Percentiles rank a stretch among this genome's conserved stretches.
Evolutionary conservation across 1,140 invertebrate genomes (phyloP).

Genomic region (Mycetomoellerius zeteki): DNA sequence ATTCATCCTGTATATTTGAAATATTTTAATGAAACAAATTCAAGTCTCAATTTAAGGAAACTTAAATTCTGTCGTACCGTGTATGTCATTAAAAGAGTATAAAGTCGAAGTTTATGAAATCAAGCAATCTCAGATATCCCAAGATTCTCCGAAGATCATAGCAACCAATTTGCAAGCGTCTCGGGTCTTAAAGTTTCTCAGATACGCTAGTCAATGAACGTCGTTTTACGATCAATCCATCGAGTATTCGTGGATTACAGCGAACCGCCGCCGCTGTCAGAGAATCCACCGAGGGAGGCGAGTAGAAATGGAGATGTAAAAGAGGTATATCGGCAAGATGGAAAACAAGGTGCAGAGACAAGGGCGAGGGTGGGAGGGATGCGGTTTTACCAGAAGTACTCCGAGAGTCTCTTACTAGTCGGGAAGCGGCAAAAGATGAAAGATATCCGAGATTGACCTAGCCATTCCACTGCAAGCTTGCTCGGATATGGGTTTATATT

Average conservation of each 20-base stretch:
- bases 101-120: background rate
- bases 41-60: background rate
- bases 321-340: conserved; percentile 25
- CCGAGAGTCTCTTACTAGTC: conserved; percentile 23
- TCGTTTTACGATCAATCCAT: conserved; percentile 75
- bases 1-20: too few species aligned
- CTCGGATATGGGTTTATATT: conserved; percentile 76
- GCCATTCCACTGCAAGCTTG: conserved; percentile 64
- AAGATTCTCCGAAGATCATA: background rate
- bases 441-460: conserved; percentile 78
- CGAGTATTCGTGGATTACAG: conserved; percentile 69
- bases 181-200: conserved; percentile 10
- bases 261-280: background rate
- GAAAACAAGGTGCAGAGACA: conserved; percentile 38
- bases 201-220: conserved; percentile 67
- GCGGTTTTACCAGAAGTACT: conserved; percentile 58
- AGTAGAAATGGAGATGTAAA: conserved; percentile 34
- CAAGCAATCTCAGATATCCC: background rate
- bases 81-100: background rate
- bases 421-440: conserved; percentile 79
- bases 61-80: background rate
- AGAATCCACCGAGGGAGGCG: conserved; percentile 29
- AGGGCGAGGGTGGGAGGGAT: background rate
- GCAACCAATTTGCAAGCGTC: conserved; percentile 46
- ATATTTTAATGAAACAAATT: background rate